Evolutionary conservation across 2,113 vertebrate genomes (phyloP), one percentile per base, ranked within the genome.

Genomic region (Chionomys nivalis): DNA sequence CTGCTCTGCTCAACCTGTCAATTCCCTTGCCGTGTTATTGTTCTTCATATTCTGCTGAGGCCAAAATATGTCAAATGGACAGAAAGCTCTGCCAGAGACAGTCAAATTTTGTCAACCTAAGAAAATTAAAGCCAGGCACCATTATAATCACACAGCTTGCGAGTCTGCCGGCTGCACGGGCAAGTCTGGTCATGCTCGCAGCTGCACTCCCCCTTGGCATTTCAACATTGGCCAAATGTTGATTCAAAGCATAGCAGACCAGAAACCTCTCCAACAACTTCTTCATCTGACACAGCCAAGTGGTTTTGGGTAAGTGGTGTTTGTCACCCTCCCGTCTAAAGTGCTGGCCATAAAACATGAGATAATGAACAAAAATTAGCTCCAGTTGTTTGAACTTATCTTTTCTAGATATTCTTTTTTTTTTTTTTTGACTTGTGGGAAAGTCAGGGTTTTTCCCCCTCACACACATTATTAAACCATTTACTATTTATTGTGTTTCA

Each of bases 61-160:
- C 90, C 95, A 95, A 88, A 82, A 96, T 81, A 78, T 94, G 79
- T 98, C 98, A 82, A 89, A 96, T 70, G 61, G 26, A 76, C 82
- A 94, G 94, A 97, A 66, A 95, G 86, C 47, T 95, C 97, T 98
- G 90, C 88, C 94, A 97, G 96, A 97, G 76, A 97, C 33, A 75
- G 93, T 94, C 92, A 91, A 68, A 93, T 89, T 96, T 94, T 96
- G 82, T 86, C 90, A 96, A 95, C 98, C 78, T 23, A 96, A 96
- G 76, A 97, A 98, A 98, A 98, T 97, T 94, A 98, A 96, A 88
- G n/a, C 42, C 92, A 96, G 87, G 17, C 75, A 77, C 90, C 75
- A 3, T 89, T 26, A 87, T 97, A 97, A 98, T 96, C 93, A 91
- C 87, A 49, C 10, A 44, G 89, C 4, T 26, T 39, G 52, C 21